phyloP scores from a whole-genome alignment of 2,113 vertebrate genomes.

The Hydrolagus affinis region DNA sequence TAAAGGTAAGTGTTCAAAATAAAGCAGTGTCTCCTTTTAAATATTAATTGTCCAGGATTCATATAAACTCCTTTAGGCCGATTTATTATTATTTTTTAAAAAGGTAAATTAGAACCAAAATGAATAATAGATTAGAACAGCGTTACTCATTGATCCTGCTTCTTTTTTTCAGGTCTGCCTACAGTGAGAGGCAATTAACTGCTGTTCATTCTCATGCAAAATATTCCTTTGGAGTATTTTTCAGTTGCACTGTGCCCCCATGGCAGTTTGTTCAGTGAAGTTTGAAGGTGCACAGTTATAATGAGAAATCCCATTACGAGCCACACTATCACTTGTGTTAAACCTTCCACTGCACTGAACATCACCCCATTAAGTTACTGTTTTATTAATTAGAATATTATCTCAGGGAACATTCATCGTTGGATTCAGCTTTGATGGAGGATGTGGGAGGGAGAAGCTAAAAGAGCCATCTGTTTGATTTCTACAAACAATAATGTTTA shows the following conservation, averaged over 20 bases:
- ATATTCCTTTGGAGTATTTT: constrained; percentile 1
- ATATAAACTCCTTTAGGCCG: background rate
- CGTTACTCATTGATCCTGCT: background rate
- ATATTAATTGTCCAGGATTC: background rate
- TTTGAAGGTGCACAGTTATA: background rate
- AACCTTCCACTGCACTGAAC: too few species aligned
- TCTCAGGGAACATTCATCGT: background rate
- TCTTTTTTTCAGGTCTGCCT: background rate
- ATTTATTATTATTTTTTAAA: background rate
- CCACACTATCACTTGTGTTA: too few species aligned
- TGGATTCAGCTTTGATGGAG: background rate
- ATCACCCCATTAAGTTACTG: too few species aligned
- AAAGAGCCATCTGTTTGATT: constrained; percentile 18
- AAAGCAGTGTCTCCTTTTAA: background rate
- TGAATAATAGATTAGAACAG: background rate
- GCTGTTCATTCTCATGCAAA: too few species aligned
- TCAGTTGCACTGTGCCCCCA: background rate
- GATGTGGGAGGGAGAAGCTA: background rate
- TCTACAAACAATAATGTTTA: background rate
- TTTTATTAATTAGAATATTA: too few species aligned
- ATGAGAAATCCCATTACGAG: too few species aligned
- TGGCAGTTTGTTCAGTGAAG: background rate
- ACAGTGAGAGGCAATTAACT: background rate
- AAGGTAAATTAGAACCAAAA: background rate
- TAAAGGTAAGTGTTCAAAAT: background rate